Base-by-base conservation (phyloP, 2,888 invertebrate genomes). In the Lumbricus terrestris region DNA sequence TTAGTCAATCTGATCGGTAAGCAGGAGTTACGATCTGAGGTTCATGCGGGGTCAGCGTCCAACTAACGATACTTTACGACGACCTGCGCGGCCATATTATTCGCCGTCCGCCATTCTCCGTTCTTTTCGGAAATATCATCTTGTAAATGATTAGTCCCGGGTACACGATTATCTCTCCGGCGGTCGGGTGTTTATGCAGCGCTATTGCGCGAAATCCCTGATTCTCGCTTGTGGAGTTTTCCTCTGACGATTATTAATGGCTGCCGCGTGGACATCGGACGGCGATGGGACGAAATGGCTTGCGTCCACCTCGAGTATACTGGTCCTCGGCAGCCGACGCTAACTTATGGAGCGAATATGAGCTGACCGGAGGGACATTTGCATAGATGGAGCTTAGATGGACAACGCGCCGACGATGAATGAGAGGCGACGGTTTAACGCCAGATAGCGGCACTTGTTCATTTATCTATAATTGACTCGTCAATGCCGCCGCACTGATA, bases 401-500 rank as follows among this genome's bases (percentile, higher is more conserved):
- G 85, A 85, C 85, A 37, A 85, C 85, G 34, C 35, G 34, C 16
- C 13, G 37, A 85, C 85, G 85, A 85, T 85, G 85, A 35, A 85
- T 85, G 85, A 85, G 85, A 37, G 85, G 85, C 35, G 35, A 18
- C 13, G 85, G 85, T 83, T 35, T 33, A 35, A 35, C 35, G 85
- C 35, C 37, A 69, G 69, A 69, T 69, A 69, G 69, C 37, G 16
- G 85, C 85, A 37, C 85, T 85, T 34, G 37, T 85, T 37, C 85
- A 85, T 85, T 34, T 85, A 85, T 85, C 85, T 85, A 85, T 85
- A 85, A 85, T 85, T 85, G 85, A 85, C 85, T 85, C 85, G 85
- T 37, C 35, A 82, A 90, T 54, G 69, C 96, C 69, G 69, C 69
- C 29, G n/a, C 69, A 69, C 69, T 69, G 69, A 69, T 69, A 69